Evolutionary conservation across 2,888 invertebrate species (phyloP), one percentile per base, ranked within the genome.

Genomic region (Heterodera filipjevi): DNA sequence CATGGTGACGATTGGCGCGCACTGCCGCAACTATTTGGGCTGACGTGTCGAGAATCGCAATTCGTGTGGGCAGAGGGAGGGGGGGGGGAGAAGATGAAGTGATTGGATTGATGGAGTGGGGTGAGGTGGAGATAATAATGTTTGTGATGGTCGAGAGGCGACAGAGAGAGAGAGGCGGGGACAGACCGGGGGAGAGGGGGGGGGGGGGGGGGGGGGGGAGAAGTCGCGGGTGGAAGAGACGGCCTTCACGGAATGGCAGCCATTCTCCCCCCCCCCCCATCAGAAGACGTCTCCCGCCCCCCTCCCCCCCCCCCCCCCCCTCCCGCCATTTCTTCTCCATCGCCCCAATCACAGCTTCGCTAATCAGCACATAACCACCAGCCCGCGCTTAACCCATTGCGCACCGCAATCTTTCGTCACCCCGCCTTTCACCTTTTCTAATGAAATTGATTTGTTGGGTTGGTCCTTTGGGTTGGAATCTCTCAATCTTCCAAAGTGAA

Each of bases 241-340:
- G 68, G 68, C 68, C 68, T 68, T 68, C 68, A 68, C 68, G 35
- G 68, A 68, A 68, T 68, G 68, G 68, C 68, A 68, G 68, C 35
- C 19, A 19, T 19, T 22, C 66, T n/a, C 66, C 66, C 64, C 64
- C 6, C 64, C 64, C 66, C 66, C 66, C 27, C 59, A 27, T n/a
- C 19, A 59, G 59, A 59, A 59, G 59, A 59, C 59, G 59, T n/a
- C 59, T 59, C 59, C 59, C 59, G 10, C 27, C 59, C 59, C 59
- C 59, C 59, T 10, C 59, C 27, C 59, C 53, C 53, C 49, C 49
- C n/a, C 10, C 5, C 44, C 44, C 5, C 12, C 44, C 44, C 44
- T 44, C 12, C 44, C 5, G 12, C 12, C 44, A 44, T 44, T 44
- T 44, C 22, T 22, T 3, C 53, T 22, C 53, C 59, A 19, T 22